Evolutionary conservation across 2,113 vertebrate genomes (phyloP), one percentile per base, ranked within the genome.

Genomic region (Hylia prasina): DNA sequence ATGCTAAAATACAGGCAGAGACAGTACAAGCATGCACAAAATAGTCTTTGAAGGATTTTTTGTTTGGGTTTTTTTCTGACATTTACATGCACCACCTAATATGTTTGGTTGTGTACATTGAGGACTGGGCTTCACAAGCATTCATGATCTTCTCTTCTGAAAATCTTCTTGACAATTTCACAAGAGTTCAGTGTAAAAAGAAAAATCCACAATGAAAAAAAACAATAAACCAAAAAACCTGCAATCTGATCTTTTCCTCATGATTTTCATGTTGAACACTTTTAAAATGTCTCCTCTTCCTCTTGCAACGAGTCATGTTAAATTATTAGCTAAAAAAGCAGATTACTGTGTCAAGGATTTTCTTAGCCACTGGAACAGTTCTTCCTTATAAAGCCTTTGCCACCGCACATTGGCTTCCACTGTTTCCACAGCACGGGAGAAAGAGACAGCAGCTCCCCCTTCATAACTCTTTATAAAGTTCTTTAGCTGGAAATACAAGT

Each of bases 401-500:
- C 99, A 99, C 88, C 97, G 98, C 57, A 99, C 99, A 33, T 99
- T 99, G 72, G 99, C 99, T 97, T 99, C 98, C 2, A 99, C 99
- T 10, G 99, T 99, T 98, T 99, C 99, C 95, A 99, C 97, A 0
- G 99, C 99, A 4, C 99, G 98, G 57, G 98, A 97, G 96, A 99
- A 98, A 18, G 99, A 99, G 57, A 98, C 98, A 66, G 98, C 98
- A 86, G 98, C 98, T 69, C 98, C 98, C 8, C 97, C 98, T 19
- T 98, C 98, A 0, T 98, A 98, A 94, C 92, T 98, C 92, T 98
- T 99, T 97, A 99, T 99, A 94, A 99, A 99, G 83, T 98, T 98
- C 97, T 99, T 99, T 25, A 99, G 98, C 99, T 99, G 97, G 20
- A 98, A 98, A 97, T 39, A 66, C 40, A 98, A 92, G 65, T 91